Evolutionary conservation across 35 echinoderm and acorn worm species (phyloP).

Genomic region (Apostichopus californicus): DNA sequence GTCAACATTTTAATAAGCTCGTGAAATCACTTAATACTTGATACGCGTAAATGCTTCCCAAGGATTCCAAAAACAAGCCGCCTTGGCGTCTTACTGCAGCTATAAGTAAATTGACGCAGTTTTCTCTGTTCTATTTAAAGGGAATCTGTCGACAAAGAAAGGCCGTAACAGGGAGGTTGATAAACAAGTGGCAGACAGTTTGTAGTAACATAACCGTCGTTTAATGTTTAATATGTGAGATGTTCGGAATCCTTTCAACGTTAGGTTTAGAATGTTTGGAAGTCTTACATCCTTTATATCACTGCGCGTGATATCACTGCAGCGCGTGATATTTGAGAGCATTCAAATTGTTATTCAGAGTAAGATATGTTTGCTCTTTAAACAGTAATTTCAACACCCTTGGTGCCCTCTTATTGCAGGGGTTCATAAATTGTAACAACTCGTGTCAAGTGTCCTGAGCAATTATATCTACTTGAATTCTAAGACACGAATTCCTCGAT

Average conservation of each 20-base stretch:
- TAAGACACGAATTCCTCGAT: background rate
- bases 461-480: background rate
- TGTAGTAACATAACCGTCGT: too few relatives aligned
- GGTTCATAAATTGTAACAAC: background rate
- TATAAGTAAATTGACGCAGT: background rate
- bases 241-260: too few relatives aligned
- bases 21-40: conserved; percentile 4
- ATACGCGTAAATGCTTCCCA: background rate
- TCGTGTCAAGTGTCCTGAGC: background rate
- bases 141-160: background rate
- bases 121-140: background rate
- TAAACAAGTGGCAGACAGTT: too few relatives aligned
- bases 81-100: background rate
- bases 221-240: too few relatives aligned
- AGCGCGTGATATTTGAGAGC: too few relatives aligned
- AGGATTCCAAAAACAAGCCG: background rate
- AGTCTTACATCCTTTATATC: too few relatives aligned
- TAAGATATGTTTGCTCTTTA: background rate
- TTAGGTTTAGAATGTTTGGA: too few relatives aligned
- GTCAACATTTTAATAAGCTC: background rate
- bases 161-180: too few relatives aligned
- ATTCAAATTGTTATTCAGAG: too few relatives aligned
- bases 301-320: too few relatives aligned
- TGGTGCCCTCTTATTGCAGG: background rate
- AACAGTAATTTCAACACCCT: background rate